Evolutionary conservation across 2,888 invertebrate species (phyloP).

Genomic region (Phorcus lineatus): DNA sequence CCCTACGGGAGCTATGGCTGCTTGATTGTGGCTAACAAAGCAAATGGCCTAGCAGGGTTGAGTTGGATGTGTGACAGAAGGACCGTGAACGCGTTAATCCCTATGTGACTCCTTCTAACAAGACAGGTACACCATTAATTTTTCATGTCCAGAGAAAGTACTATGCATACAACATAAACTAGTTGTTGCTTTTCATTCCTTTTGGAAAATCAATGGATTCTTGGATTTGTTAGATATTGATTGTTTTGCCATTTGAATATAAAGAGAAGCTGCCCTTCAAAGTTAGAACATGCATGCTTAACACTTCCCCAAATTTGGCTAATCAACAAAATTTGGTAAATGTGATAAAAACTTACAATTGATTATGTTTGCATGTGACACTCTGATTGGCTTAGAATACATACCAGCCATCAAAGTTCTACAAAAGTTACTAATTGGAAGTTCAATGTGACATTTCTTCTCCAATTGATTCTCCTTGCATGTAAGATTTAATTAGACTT

Average conservation of each 20-base stretch:
- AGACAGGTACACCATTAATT: background rate
- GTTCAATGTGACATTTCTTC: too few relatives aligned
- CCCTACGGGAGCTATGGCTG: background rate
- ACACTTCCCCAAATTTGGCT: too few relatives aligned
- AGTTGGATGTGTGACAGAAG: background rate
- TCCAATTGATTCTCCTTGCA: too few relatives aligned
- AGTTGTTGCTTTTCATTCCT: background rate
- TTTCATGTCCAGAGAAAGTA: slow-evolving; percentile 18
- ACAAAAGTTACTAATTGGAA: too few relatives aligned
- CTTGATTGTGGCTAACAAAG: background rate
- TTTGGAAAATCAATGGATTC: background rate
- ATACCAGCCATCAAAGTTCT: too few relatives aligned
- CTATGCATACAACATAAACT: background rate
- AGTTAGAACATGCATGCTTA: too few relatives aligned
- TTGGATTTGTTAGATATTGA: background rate
- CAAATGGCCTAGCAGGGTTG: background rate
- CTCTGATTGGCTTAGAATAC: too few relatives aligned
- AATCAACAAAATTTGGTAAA: too few relatives aligned
- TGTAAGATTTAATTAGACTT: too few relatives aligned
- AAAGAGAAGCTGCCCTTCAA: background rate
- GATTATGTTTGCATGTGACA: too few relatives aligned
- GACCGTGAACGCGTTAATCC: background rate
- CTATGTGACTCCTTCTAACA: background rate
- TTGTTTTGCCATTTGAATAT: background rate
- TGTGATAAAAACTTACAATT: too few relatives aligned